Percentiles rank a stretch among this genome's conserved stretches.
Conservation (phyloP, 1,140 invertebrate genomes). For the Ceratoteleas bidentatus region DNA sequence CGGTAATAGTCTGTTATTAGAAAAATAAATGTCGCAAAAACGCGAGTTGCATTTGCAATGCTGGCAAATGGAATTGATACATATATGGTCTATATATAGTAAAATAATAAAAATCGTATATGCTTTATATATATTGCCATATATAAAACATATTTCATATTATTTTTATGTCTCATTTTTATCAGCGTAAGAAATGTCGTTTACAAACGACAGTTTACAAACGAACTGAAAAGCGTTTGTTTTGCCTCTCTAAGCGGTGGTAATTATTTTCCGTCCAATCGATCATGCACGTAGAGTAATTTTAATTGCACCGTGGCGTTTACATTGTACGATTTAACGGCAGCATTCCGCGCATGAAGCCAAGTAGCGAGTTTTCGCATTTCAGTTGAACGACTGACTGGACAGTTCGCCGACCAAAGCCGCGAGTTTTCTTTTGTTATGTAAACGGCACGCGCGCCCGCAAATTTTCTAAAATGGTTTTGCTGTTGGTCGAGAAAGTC, state of each 20-base stretch:
- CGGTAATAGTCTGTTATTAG: slow-evolving; percentile 34
- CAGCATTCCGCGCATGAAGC: slow-evolving; percentile 17
- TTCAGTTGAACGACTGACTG: slow-evolving; percentile 12
- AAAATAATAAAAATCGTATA: too few species aligned
- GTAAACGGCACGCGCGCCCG: slow-evolving; percentile 8
- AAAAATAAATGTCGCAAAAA: slow-evolving; percentile 54
- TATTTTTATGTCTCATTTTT: neutral
- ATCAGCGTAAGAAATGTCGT: slow-evolving; percentile 2
- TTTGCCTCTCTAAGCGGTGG: neutral
- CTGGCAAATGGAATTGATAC: too few species aligned
- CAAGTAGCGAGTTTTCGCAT: slow-evolving; percentile 17
- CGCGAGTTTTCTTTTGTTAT: slow-evolving; percentile 16
- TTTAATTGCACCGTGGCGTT: slow-evolving; percentile 21
- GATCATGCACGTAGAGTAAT: slow-evolving; percentile 16
- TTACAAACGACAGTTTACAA: too few species aligned
- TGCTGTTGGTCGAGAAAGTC: neutral
- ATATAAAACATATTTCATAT: neutral
- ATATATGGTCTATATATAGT: too few species aligned
- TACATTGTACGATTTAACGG: slow-evolving; percentile 20
- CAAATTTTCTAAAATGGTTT: slow-evolving; percentile 26
- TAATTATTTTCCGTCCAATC: neutral
- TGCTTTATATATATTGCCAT: too few species aligned
- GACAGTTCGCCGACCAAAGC: slow-evolving; percentile 17
- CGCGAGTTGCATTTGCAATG: neutral
- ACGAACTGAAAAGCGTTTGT: slow-evolving; percentile 12